phyloP scores from a whole-genome alignment of 1,140 invertebrate species.

The Stegodyphus dumicola region DNA sequence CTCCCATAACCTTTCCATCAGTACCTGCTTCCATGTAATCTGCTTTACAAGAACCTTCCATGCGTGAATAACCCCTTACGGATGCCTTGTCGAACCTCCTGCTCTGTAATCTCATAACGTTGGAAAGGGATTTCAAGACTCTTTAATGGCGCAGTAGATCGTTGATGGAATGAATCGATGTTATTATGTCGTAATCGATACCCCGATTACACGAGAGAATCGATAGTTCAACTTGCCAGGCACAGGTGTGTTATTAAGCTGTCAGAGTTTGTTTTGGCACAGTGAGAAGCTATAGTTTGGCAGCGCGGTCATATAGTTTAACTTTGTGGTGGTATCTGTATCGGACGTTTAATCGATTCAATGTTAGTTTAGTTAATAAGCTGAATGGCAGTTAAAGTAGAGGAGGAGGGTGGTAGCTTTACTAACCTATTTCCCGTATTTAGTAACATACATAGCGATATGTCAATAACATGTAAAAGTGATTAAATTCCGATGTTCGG shows the following conservation, averaged over 20 bases:
- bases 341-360: constrained; percentile 41
- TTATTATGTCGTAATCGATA: constrained; percentile 51
- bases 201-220: constrained; percentile 28
- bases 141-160: constrained; percentile 10
- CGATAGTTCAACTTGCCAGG: constrained; percentile 38
- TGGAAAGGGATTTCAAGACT: background rate
- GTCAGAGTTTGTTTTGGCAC: constrained; percentile 46
- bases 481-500: no score
- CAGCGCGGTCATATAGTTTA: background rate
- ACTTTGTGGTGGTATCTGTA: constrained; percentile 20
- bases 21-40: background rate
- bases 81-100: constrained; percentile 1
- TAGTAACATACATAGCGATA: no score
- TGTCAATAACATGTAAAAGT: no score
- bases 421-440: no score
- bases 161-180: constrained; percentile 40
- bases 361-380: background rate
- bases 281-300: background rate
- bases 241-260: constrained; percentile 56
- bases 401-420: no score
- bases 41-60: background rate
- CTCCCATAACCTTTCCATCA: background rate
- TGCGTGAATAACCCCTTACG: background rate
- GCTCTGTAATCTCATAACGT: background rate
- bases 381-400: no score